Conservation (phyloP, 2,113 vertebrate species). For the Lophius piscatorius region DNA sequence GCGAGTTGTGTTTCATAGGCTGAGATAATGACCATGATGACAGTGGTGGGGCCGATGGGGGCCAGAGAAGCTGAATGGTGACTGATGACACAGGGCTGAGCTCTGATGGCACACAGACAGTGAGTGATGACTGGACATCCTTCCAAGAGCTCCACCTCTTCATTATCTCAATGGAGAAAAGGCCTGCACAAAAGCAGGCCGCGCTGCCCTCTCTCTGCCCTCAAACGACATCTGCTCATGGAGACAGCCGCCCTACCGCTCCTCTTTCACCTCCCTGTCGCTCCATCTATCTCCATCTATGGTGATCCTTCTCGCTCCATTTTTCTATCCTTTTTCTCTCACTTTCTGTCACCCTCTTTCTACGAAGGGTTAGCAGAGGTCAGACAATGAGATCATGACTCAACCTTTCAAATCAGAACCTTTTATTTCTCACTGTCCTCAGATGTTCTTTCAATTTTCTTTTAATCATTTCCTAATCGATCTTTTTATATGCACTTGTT, state of each 20-base stretch:
- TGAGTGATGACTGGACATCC: constrained; percentile 88
- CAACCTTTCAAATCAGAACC: constrained; percentile 68
- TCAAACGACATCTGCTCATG: constrained; percentile 79
- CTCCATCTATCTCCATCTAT: constrained; percentile 79
- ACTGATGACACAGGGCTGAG: constrained; percentile 90
- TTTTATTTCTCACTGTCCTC: constrained; percentile 54
- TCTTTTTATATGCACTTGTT: constrained; percentile 73
- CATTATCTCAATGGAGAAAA: constrained; percentile 88
- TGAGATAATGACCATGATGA: constrained; percentile 95
- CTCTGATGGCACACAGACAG: constrained; percentile 93
- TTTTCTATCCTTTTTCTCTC: constrained; percentile 60
- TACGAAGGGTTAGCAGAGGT: constrained; percentile 67
- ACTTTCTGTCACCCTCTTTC: constrained; percentile 65
- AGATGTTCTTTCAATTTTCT: constrained; percentile 66
- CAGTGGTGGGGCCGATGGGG: constrained; percentile 85
- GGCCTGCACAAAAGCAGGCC: constrained; percentile 74
- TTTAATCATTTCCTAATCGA: constrained; percentile 73
- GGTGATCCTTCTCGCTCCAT: constrained; percentile 70
- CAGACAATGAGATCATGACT: constrained; percentile 79
- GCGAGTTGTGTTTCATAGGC: constrained; percentile 45
- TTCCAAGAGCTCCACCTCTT: constrained; percentile 89
- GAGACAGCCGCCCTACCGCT: constrained; percentile 64
- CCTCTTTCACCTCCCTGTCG: constrained; percentile 75
- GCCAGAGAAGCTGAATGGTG: constrained; percentile 91
- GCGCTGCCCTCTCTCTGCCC: constrained; percentile 78